Evolutionary conservation across 2,113 vertebrate genomes (phyloP).

Genomic region (Ondatra zibethicus): DNA sequence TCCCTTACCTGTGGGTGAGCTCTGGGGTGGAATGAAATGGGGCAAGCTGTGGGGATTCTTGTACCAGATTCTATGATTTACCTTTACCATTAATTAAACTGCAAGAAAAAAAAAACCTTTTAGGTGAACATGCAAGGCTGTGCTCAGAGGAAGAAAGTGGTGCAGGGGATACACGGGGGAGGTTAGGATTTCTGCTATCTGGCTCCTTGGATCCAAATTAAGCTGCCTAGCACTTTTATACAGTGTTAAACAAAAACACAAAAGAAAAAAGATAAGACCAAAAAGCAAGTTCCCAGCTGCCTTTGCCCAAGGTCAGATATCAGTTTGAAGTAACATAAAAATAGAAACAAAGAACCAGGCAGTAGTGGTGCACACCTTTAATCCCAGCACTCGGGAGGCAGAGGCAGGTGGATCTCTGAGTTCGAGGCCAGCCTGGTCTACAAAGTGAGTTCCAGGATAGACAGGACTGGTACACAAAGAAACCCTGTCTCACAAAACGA

Average conservation of each 20-base stretch:
- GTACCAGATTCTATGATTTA: background rate
- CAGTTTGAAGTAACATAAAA: background rate
- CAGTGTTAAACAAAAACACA: constrained; percentile 11
- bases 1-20: background rate
- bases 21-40: accelerated
- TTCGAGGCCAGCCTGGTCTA: background rate
- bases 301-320: background rate
- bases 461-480: background rate
- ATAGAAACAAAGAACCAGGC: background rate
- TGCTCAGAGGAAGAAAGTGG: background rate
- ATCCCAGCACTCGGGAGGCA: background rate
- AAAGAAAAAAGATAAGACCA: constrained; percentile 17
- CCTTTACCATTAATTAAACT: constrained; percentile 25
- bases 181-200: background rate
- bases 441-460: background rate
- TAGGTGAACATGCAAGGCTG: background rate
- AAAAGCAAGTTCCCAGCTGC: background rate
- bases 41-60: background rate
- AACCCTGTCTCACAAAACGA: background rate
- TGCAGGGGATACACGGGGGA: background rate
- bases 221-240: background rate
- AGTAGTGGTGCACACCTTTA: background rate
- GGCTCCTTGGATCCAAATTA: constrained; percentile 39
- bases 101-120: background rate
- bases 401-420: background rate